Base-by-base conservation (phyloP, 2,797 vertebrate species). In the Sciurus carolinensis region DNA sequence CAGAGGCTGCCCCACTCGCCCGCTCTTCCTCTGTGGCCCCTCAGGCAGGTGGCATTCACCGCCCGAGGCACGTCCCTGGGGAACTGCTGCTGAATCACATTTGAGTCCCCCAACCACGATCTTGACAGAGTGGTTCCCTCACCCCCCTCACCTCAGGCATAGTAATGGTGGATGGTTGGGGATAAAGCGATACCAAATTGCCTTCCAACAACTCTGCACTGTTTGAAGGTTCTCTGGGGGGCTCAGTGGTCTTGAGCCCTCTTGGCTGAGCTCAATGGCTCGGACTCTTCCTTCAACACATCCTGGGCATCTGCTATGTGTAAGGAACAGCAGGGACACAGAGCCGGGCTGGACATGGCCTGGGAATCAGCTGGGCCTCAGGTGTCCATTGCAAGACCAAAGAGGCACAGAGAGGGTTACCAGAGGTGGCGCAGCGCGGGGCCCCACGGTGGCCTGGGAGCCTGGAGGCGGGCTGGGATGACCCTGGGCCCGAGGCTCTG, bases 321-420 rank as follows among this genome's bases (percentile, higher is more conserved):
- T 33, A 24, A 52, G 71, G 69, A 72, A n/a, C 5, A 22, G 54
- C 2, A 0, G 2, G 9, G 17, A 39, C 50, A 14, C 7, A 8
- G 52, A 42, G 59, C 39, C 44, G 7, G 62, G 88, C 17, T 39
- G 17, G 87, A 2, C 52, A 22, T 1, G n/a, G 39, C 47, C 76
- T n/a, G 66, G 54, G 18, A 7, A 76, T 15, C 26, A 8, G 47
- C 8, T 3, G 69, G 28, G 33, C 36, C 64, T 73, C 0, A 0
- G 30, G 20, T 9, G 33, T 13, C 83, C 54, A 2, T 79, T 7
- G 72, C 44, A n/a, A 59, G 50, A 64, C 4, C 24, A 36, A 50
- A 50, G 13, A 1, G 15, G 54, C 9, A 0, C 2, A 0, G 7
- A 0, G 0, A 33, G 54, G 47, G 42, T 24, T 14, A 39, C 39